These are phyloP conservation scores for Siniperca undulata DNA, from an alignment of 2,797 vertebrate genomes.

Conservation along the genomic window DNA sequence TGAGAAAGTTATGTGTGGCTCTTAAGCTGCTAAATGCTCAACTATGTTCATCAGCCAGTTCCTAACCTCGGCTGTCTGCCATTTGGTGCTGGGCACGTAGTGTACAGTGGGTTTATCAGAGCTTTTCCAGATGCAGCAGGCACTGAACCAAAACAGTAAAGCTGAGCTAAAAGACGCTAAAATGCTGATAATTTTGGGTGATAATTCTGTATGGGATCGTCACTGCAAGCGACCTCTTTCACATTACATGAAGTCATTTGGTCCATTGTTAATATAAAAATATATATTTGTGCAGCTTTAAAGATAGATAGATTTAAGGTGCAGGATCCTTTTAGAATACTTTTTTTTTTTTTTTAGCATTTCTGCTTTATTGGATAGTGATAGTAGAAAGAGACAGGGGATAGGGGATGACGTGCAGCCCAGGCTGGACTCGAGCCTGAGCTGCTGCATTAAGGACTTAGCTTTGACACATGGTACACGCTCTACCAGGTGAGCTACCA, in stretches of 20 bases:
- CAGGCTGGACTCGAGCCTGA: too few species aligned
- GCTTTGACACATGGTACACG: too few species aligned
- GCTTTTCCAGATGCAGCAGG: not conserved
- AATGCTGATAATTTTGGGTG: not conserved
- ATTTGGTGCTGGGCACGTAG: not conserved
- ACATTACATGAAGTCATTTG: not conserved
- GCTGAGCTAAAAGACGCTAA: not conserved
- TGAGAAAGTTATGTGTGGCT: not conserved
- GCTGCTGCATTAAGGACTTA: too few species aligned
- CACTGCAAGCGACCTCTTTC: not conserved
- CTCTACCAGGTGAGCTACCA: too few species aligned
- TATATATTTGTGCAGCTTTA: not conserved
- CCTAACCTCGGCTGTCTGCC: not conserved
- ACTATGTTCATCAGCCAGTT: not conserved
- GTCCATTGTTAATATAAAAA: not conserved
- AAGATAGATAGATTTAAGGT: not conserved
- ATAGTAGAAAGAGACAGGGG: too few species aligned
- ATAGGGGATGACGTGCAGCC: too few species aligned
- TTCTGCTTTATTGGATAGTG: too few species aligned
- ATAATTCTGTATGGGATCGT: not conserved
- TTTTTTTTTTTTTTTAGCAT: too few species aligned
- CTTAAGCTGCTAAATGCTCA: not conserved
- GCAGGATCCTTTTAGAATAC: too few species aligned
- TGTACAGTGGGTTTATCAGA: not conserved
- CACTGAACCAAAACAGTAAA: not conserved